Base-by-base conservation (phyloP, 2,113 vertebrate genomes). In the Pheucticus melanocephalus region DNA sequence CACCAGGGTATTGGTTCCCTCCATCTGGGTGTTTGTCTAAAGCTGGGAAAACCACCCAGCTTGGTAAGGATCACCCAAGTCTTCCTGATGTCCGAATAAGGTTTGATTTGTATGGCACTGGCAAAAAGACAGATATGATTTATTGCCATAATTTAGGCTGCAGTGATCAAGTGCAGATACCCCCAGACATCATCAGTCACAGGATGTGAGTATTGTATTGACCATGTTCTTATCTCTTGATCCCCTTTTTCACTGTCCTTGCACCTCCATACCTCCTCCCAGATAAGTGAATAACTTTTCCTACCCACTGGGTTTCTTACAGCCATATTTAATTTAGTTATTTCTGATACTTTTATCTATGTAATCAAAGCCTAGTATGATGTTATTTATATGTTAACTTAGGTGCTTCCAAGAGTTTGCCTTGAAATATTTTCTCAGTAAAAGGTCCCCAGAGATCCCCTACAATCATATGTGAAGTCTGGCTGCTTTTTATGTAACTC, bases 161-260 rank as follows among this genome's bases (percentile, higher is more conserved):
- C 9, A n/a, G 20, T 56, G n/a, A 57, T 25, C 25, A 68, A 54
- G 7, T 23, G 40, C 23, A 60, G 10, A 16, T 56, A 70, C 7
- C 5, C 16, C 20, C 2, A 5, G 27, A 35, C 11, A 56, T 9
- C 21, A 56, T 19, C 5, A 2, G 40, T 50, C 22, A 16, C 7
- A 27, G 0, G 1, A 17, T 45, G 44, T 35, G 7, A 7, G 1
- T 54, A 20, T 10, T 51, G 3, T 13, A 19, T 19, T 75, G 11
- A 42, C 12, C 6, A 21, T 16, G 14, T 22, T 48, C 39, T 73
- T 60, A 44, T 56, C 42, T 42, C 40, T 64, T 82, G 10, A 28
- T 35, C 22, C 6, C 10, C 3, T 59, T 77, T 81, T 69, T 40
- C 24, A 48, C 15, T 60, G 23, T 65, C 15, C 24, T 71, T 80